phyloP scores from a whole-genome alignment of 2,888 invertebrate genomes.

The Sialis lutaria region DNA sequence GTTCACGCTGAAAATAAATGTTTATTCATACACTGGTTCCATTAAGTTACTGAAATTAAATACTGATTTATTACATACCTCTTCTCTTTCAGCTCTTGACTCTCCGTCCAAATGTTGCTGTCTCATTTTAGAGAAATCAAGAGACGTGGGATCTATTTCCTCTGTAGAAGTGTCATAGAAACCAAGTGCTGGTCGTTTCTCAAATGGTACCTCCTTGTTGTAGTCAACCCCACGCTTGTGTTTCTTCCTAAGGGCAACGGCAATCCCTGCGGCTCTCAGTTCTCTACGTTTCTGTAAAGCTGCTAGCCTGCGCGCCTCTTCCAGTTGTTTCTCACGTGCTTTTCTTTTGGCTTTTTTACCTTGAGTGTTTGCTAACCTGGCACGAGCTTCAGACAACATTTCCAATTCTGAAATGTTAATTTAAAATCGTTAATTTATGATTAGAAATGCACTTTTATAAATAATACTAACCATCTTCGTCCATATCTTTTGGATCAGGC shows the following conservation, averaged over 20 bases:
- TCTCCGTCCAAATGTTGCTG: slow-evolving; percentile 92
- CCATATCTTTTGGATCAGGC: slow-evolving; percentile 99
- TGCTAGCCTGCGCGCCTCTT: slow-evolving; percentile 91
- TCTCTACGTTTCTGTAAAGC: slow-evolving; percentile 96
- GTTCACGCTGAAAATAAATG: slow-evolving; percentile 45
- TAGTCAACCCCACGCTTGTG: slow-evolving; percentile 89
- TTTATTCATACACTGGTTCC: slow-evolving; percentile 3
- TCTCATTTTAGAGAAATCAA: slow-evolving; percentile 75
- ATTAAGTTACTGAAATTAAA: not conserved
- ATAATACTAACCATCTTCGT: slow-evolving; percentile 75
- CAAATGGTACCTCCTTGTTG: slow-evolving; percentile 94
- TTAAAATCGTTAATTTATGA: not conserved
- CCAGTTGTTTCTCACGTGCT: slow-evolving; percentile 95
- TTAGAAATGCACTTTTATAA: not conserved
- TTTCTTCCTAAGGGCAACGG: slow-evolving; percentile 36
- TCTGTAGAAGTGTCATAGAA: slow-evolving; percentile 93
- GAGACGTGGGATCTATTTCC: slow-evolving; percentile 69
- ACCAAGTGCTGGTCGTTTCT: slow-evolving; percentile 80
- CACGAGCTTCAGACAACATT: slow-evolving; percentile 98
- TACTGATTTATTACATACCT: slow-evolving; percentile 30
- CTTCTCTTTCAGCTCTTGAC: slow-evolving; percentile 76
- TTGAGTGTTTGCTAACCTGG: slow-evolving; percentile 95
- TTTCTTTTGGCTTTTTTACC: slow-evolving; percentile 87
- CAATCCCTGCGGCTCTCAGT: slow-evolving; percentile 90
- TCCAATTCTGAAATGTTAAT: slow-evolving; percentile 58